phyloP scores from a whole-genome alignment of 2,888 invertebrate species.

The Eristalis intricaria region DNA sequence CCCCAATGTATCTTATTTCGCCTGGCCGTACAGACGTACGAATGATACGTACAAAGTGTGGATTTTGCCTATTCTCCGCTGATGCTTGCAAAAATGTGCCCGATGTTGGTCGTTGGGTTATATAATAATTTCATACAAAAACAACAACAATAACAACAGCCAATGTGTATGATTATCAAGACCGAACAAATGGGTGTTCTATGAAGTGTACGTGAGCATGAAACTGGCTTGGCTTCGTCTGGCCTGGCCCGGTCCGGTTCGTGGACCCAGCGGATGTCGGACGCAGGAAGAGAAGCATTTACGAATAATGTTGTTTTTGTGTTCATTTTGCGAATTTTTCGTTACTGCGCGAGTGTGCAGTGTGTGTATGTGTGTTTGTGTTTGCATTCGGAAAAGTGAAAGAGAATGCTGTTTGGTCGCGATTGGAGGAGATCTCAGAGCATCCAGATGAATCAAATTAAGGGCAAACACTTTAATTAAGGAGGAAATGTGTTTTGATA shows the following conservation, averaged over 20 bases:
- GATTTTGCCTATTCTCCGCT: constrained; percentile 38
- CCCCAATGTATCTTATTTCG: constrained; percentile 40
- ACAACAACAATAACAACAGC: constrained; percentile 23
- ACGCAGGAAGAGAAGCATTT: constrained; percentile 48
- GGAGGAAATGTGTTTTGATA: constrained; percentile 65
- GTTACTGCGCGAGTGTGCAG: background rate
- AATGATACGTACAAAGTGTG: background rate
- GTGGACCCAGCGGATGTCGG: constrained; percentile 46
- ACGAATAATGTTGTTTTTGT: background rate
- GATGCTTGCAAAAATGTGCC: constrained; percentile 43
- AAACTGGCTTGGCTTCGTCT: background rate
- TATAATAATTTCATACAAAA: constrained; percentile 24
- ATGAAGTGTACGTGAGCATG: background rate
- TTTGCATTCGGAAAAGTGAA: constrained; percentile 36
- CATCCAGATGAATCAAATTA: constrained; percentile 65
- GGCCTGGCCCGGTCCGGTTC: background rate
- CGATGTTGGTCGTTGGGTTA: constrained; percentile 50
- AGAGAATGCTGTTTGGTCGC: constrained; percentile 7
- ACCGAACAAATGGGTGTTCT: background rate
- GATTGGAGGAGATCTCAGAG: constrained; percentile 25
- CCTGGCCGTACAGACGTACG: constrained; percentile 8
- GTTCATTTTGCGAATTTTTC: constrained; percentile 2
- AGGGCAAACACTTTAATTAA: constrained; percentile 70
- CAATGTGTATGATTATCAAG: constrained; percentile 15
- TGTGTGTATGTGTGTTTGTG: background rate